These are phyloP conservation scores for Buteo buteo DNA, from an alignment of 2,113 vertebrate genomes.

Conservation along the genomic window DNA sequence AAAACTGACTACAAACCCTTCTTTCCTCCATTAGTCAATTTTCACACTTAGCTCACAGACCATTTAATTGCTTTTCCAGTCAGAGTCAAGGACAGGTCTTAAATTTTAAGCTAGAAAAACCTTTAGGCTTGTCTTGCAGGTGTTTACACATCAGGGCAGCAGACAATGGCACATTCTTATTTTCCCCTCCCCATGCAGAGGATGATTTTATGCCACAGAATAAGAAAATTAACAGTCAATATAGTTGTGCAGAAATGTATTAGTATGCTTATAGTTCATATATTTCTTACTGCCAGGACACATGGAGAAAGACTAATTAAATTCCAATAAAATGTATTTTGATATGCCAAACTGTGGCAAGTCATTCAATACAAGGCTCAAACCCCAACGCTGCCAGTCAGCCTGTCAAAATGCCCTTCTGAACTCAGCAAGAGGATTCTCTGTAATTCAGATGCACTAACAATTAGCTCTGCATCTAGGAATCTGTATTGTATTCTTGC, in stretches of 20 bases:
- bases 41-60: constrained; percentile 51
- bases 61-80: constrained; percentile 52
- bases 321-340: not conserved
- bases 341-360: not conserved
- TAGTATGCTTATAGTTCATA: not conserved
- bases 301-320: not conserved
- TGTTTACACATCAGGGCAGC: constrained; percentile 5
- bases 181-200: not conserved
- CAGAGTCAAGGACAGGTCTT: constrained; percentile 27
- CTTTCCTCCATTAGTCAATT: constrained; percentile 14
- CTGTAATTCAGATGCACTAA: not conserved
- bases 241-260: not conserved
- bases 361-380: not conserved
- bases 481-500: not conserved
- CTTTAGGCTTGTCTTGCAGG: constrained; percentile 1
- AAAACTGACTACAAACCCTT: not conserved
- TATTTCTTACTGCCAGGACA: not conserved
- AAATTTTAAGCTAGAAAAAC: constrained; percentile 26
- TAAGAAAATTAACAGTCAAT: not conserved
- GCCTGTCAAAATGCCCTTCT: not conserved
- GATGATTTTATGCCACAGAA: not conserved
- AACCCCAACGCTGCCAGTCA: not conserved
- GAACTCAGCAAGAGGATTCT: not conserved
- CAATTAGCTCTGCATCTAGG: not conserved
- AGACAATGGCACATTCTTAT: not conserved